These are phyloP conservation scores for Heliconius erato DNA, from an alignment of 2,888 invertebrate genomes.

Conservation along the genomic window DNA sequence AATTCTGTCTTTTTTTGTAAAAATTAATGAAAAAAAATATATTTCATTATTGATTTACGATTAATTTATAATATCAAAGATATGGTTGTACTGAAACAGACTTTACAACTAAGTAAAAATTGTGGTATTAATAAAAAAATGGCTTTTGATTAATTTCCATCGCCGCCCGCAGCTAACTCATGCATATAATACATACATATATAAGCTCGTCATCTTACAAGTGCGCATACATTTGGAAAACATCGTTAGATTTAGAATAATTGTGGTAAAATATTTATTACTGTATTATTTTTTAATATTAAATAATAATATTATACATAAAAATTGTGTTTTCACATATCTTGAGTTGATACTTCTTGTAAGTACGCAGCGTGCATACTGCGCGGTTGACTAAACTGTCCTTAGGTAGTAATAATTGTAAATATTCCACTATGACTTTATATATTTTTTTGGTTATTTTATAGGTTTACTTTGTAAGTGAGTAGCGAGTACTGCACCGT, in stretches of 20 bases:
- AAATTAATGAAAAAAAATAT: not conserved
- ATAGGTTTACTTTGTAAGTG: conserved; percentile 20
- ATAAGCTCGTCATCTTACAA: not conserved
- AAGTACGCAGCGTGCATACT: not conserved
- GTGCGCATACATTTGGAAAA: not conserved
- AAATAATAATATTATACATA: not conserved
- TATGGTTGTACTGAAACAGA: not conserved
- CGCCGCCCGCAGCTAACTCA: not conserved
- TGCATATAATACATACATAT: not conserved
- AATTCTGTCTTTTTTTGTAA: conserved; percentile 6
- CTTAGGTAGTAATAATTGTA: conserved; percentile 29
- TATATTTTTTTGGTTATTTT: not conserved
- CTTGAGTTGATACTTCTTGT: not conserved
- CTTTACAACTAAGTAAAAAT: not conserved
- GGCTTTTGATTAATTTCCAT: not conserved
- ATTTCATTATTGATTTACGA: no score
- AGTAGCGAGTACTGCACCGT: conserved; percentile 17
- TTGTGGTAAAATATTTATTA: not conserved
- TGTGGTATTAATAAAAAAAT: conserved; percentile 3
- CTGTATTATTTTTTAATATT: conserved; percentile 8
- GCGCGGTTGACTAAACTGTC: conserved; percentile 18
- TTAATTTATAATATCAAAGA: not conserved
- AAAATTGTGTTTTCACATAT: not conserved
- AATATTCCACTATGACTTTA: conserved; percentile 6
- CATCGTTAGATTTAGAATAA: conserved; percentile 4